Conservation (phyloP, 2,888 invertebrate genomes). For the Acleris sparsana region DNA sequence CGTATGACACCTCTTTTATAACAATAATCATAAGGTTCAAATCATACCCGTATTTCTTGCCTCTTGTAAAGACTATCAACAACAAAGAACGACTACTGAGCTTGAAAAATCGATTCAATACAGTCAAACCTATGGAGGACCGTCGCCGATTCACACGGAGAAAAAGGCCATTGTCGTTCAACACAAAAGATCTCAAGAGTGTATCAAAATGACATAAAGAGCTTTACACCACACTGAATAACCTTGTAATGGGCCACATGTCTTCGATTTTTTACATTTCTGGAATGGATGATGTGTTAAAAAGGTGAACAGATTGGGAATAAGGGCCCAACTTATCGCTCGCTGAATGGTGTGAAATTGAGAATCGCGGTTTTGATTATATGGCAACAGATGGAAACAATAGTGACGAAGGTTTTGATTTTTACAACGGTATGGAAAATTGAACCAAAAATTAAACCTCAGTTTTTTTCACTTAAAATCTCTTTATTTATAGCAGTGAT, state of each 20-base stretch:
- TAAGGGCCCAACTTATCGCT: constrained; percentile 36
- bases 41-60: neutral
- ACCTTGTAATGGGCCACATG: constrained; percentile 76
- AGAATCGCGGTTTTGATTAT: constrained; percentile 7
- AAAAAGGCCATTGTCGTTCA: constrained; percentile 65
- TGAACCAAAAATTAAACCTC: no score
- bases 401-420: constrained; percentile 2
- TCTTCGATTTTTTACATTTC: constrained; percentile 65
- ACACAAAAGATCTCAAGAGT: constrained; percentile 76
- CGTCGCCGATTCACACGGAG: constrained; percentile 68
- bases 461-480: no score
- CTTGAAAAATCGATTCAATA: constrained; percentile 82
- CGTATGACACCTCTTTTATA: constrained; percentile 8
- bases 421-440: neutral
- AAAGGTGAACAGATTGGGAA: constrained; percentile 69
- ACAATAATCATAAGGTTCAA: constrained; percentile 9
- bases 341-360: constrained; percentile 31
- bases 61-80: constrained; percentile 55
- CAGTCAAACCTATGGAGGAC: constrained; percentile 67
- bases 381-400: constrained; percentile 29
- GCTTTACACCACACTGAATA: constrained; percentile 71
- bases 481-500: no score
- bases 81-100: constrained; percentile 78
- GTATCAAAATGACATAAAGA: constrained; percentile 83
- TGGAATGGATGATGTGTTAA: constrained; percentile 81